phyloP scores from a whole-genome alignment of 2,888 invertebrate species.

The Drosophila kanekoi region DNA sequence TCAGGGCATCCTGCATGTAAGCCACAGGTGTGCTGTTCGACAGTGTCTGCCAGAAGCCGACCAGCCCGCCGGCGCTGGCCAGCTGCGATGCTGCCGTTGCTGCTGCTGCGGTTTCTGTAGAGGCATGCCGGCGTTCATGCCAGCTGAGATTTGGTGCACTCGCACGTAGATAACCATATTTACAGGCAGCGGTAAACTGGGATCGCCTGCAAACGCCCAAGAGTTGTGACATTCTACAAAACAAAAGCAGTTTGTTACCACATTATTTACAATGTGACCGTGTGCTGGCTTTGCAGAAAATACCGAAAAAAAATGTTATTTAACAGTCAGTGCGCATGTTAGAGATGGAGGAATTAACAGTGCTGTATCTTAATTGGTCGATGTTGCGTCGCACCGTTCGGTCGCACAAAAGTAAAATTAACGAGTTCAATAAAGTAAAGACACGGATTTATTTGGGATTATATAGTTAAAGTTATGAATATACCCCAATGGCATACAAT shows the following conservation, averaged over 20 bases:
- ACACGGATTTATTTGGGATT: conserved; percentile 54
- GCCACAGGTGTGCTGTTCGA: conserved; percentile 90
- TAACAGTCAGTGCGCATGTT: conserved; percentile 8
- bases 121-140: conserved; percentile 53
- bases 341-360: conserved; percentile 26
- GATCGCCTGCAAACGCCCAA: conserved; percentile 25
- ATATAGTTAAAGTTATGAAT: conserved; percentile 69
- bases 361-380: conserved; percentile 57
- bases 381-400: conserved; percentile 60
- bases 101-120: conserved; percentile 54
- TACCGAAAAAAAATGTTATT: conserved; percentile 20
- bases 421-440: conserved; percentile 51
- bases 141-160: conserved; percentile 3
- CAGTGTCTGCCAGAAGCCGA: conserved; percentile 86
- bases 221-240: conserved; percentile 48
- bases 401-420: conserved; percentile 57
- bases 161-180: conserved; percentile 17
- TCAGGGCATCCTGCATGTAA: conserved; percentile 88
- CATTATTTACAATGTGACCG: conserved; percentile 32
- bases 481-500: conserved; percentile 83
- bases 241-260: conserved; percentile 36
- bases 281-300: background rate
- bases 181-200: conserved; percentile 16
- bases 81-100: conserved; percentile 41
- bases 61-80: conserved; percentile 48